Evolutionary conservation across 2,888 invertebrate species (phyloP).

Genomic region (Hypolimnas misippus): DNA sequence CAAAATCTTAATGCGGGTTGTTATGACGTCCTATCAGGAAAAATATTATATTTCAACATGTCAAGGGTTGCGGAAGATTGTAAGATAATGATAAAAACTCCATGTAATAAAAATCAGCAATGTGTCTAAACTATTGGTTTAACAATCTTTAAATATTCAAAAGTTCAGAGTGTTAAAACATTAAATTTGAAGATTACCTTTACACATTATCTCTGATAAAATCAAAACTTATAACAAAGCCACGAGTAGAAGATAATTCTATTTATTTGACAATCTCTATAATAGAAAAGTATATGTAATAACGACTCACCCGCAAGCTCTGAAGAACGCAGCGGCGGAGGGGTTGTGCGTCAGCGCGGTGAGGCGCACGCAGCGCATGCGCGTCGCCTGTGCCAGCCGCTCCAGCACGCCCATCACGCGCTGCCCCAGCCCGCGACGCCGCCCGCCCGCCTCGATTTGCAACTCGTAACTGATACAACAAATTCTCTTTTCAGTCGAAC

Average conservation of each 20-base stretch:
- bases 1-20: too few relatives aligned
- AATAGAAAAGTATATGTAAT: background rate
- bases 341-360: constrained; percentile 93
- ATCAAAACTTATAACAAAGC: background rate
- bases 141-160: too few relatives aligned
- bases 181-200: too few relatives aligned
- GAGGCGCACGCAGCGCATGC: constrained; percentile 91
- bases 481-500: background rate
- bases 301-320: constrained; percentile 88
- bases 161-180: too few relatives aligned
- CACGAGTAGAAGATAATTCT: background rate
- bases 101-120: too few relatives aligned
- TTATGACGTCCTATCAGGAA: too few relatives aligned
- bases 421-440: constrained; percentile 92
- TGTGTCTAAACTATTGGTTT: too few relatives aligned
- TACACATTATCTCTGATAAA: too few relatives aligned
- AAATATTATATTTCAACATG: too few relatives aligned
- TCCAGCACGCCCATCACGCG: constrained; percentile 92
- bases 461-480: constrained; percentile 90
- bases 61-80: too few relatives aligned
- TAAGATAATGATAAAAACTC: too few relatives aligned
- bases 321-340: constrained; percentile 89
- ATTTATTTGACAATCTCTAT: background rate
- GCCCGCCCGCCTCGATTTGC: constrained; percentile 88
- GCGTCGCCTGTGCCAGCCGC: constrained; percentile 88